Evolutionary conservation across 2,797 vertebrate genomes (phyloP).

Genomic region (Fistularia tabacaria): DNA sequence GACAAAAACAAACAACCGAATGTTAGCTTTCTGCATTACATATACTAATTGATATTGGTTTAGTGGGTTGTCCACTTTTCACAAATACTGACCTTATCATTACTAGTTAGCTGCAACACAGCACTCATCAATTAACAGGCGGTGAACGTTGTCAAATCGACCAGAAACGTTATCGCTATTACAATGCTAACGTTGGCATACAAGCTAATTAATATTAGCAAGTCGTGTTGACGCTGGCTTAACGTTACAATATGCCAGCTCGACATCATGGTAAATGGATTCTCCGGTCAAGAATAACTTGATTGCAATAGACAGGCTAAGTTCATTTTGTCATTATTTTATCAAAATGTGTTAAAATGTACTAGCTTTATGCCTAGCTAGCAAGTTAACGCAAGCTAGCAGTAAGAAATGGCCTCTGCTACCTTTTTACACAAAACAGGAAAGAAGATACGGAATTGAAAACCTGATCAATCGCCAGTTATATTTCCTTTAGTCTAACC

Average conservation of each 20-base stretch:
- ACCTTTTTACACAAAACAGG: conserved; percentile 72
- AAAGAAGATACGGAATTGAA: conserved; percentile 74
- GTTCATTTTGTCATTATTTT: conserved; percentile 4
- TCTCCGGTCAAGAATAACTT: conserved; percentile 13
- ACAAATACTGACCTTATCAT: conserved; percentile 31
- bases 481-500: conserved; percentile 46
- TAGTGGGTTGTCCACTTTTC: not conserved
- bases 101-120: conserved; percentile 24
- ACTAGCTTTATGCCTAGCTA: conserved; percentile 41
- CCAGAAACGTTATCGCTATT: conserved; percentile 50
- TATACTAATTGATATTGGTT: not conserved
- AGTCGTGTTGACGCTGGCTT: conserved; percentile 45
- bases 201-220: conserved; percentile 64
- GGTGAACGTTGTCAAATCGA: conserved; percentile 57
- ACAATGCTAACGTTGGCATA: conserved; percentile 60
- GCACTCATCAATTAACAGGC: conserved; percentile 48
- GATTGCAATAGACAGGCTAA: conserved; percentile 4
- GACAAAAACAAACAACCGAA: conserved; percentile 39
- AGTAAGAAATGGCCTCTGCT: conserved; percentile 74
- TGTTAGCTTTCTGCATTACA: not conserved
- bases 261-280: conserved; percentile 23
- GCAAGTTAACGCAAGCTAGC: conserved; percentile 56
- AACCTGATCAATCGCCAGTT: conserved; percentile 60
- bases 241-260: conserved; percentile 40
- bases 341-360: conserved; percentile 18